Base-by-base conservation (phyloP, 2,888 invertebrate genomes). In the Quadriops clusia region DNA sequence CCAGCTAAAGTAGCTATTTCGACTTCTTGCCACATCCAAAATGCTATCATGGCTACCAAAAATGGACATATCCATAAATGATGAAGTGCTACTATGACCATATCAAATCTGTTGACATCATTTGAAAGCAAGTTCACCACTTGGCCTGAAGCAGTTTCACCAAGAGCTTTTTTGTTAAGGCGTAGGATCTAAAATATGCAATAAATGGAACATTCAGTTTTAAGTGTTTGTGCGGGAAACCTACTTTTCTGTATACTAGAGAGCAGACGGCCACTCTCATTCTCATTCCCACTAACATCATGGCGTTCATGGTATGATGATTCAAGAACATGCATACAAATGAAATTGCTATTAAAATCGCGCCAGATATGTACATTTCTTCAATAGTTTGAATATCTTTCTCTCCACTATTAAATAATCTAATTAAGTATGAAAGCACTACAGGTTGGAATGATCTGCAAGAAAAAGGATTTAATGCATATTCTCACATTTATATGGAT, bases 41-140 rank as follows among this genome's bases (percentile, higher is more conserved):
- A 67, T 1, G 71, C 61, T 6, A 74, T 66, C 12, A 79, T 67
- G 0, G 70, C 61, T 3, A 76, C 71, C 49, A 82, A 77, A 10
- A 84, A 63, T 0, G 86, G 86, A 58, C 80, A 76, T 31, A 85
- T 72, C 82, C 85, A 83, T 18, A 85, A 50, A 50, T 76, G 83
- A 56, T 85, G 81, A 8, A 85, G 56, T 46, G 73, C 72, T 20
- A 75, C 44, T 12, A 75, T 67, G 10, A 76, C 70, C 55, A 75
- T 56, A 50, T 87, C 87, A 53, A 87, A 84, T 36, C 84, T 69
- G 44, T 74, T 76, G 2, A 86, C 83, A 51, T 89, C 89, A 47
- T 86, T 87, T 1, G 86, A 82, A 60, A 89, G 65, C 30, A 89
- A 57, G 54, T 87, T 87, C 25, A 87, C 74, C 41, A 89, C 74